A percentile compares a stretch with the other conserved stretches of the same genome.
Evolutionary conservation across 2,797 vertebrate species (phyloP).

Genomic region (Gobio occitaniae): DNA sequence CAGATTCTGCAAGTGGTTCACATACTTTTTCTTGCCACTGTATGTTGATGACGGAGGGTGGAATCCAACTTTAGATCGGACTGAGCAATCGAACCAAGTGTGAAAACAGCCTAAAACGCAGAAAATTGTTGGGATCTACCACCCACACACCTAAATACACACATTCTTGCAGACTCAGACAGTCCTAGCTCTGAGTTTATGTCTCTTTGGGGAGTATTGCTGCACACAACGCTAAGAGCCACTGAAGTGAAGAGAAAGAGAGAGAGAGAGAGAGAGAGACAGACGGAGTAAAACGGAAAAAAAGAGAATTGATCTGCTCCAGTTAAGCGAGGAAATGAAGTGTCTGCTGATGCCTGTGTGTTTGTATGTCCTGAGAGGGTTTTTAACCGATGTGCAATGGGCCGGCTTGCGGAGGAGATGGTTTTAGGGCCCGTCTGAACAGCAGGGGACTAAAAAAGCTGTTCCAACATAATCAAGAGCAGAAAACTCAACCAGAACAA

Average conservation of each 20-base stretch:
- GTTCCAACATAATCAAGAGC: slow-evolving; percentile 30
- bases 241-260: slow-evolving; percentile 30
- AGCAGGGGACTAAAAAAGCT: slow-evolving; percentile 31
- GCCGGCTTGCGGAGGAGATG: not conserved
- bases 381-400: slow-evolving; percentile 21
- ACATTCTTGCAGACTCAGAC: slow-evolving; percentile 11
- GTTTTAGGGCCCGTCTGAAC: slow-evolving; percentile 19
- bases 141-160: slow-evolving; percentile 2
- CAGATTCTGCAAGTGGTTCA: too few species aligned
- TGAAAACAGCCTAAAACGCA: not conserved
- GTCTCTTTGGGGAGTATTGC: slow-evolving; percentile 29
- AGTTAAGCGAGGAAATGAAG: slow-evolving; percentile 47
- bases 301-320: slow-evolving; percentile 10
- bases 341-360: slow-evolving; percentile 44
- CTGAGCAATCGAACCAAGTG: too few species aligned
- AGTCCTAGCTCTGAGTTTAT: slow-evolving; percentile 30
- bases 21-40: too few species aligned
- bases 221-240: slow-evolving; percentile 16
- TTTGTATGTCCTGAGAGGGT: slow-evolving; percentile 42
- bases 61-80: not conserved
- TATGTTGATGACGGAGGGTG: not conserved
- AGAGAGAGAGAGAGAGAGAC: not conserved
- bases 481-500: slow-evolving; percentile 20
- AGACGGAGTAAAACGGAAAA: not conserved
- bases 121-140: not conserved